phyloP scores from a whole-genome alignment of 2,797 vertebrate species.

The Taeniopygia guttata region DNA sequence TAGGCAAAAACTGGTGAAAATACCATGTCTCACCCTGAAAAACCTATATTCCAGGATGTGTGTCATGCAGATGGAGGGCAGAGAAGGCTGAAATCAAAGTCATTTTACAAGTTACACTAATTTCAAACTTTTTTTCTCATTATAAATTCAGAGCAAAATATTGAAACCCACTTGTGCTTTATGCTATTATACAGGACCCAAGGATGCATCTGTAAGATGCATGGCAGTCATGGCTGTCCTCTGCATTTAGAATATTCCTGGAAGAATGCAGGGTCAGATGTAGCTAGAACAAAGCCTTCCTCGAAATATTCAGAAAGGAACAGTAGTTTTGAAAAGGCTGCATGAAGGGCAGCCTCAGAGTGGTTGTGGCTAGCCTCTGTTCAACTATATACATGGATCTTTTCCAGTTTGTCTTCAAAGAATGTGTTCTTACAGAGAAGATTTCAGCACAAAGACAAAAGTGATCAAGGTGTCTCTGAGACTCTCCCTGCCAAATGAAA shows the following conservation, averaged over 20 bases:
- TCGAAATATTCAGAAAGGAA: background rate
- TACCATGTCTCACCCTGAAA: background rate
- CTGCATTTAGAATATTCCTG: background rate
- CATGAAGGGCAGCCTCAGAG: background rate
- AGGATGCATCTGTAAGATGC: background rate
- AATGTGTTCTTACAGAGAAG: background rate
- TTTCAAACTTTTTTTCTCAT: background rate
- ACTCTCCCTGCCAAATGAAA: background rate
- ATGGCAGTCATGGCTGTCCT: background rate
- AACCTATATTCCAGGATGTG: fast-evolving
- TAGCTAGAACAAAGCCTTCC: background rate
- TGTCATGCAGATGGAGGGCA: background rate
- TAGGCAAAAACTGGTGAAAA: background rate
- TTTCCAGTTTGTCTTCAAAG: background rate
- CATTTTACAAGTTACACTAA: background rate
- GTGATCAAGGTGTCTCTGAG: background rate
- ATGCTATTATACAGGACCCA: background rate
- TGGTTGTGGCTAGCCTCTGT: background rate
- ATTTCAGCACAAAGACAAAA: background rate
- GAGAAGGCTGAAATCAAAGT: background rate
- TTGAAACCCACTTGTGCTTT: background rate
- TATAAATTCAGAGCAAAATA: background rate
- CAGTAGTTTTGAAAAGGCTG: background rate
- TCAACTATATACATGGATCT: fast-evolving
- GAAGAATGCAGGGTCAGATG: background rate